Evolutionary conservation across 2,113 vertebrate genomes (phyloP), one percentile per base, ranked within the genome.

Genomic region (Aegithalos caudatus): DNA sequence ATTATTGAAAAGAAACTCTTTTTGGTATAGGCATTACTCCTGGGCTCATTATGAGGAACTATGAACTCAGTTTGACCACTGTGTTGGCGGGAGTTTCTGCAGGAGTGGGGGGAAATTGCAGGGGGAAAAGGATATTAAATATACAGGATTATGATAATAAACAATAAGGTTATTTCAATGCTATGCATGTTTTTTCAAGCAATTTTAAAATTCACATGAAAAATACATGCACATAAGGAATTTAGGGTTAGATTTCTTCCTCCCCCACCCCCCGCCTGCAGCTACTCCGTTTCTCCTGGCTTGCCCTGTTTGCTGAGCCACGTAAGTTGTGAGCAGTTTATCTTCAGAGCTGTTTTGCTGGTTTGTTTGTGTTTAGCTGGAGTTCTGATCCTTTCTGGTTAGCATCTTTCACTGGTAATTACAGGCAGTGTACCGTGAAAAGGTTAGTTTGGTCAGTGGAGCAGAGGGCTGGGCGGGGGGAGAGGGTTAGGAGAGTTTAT

Each of bases 361-460:
- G 94, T 96, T 97, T 98, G 96, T 97, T 94, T 95, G 92, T 97
- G 95, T 97, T 98, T 97, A 97, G 97, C 97, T 97, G 86, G 94
- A 96, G 97, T 97, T 97, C 95, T 94, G 95, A 96, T 97, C 94
- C 91, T 95, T 92, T 97, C 97, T 97, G 97, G 94, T 96, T 97
- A 97, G 94, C 90, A 14, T 98, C 97, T 98, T 97, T 97, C 97
- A 92, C 92, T 94, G 85, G 88, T 95, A 95, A 97, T 96, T 96
- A 96, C 29, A 93, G 94, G 94, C 94, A 96, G 77, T 38, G 77
- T 97, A 95, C 79, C 96, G 78, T 61, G 91, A 97, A 98, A 96
- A 97, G 96, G 97, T 98, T 97, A 92, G 95, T 92, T 95, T 92
- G 86, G 96, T 94, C 96, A 97, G 96, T 11, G 83, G 89, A 97